phyloP scores from a whole-genome alignment of 2,888 invertebrate species.

The Charanyca ferruginea region DNA sequence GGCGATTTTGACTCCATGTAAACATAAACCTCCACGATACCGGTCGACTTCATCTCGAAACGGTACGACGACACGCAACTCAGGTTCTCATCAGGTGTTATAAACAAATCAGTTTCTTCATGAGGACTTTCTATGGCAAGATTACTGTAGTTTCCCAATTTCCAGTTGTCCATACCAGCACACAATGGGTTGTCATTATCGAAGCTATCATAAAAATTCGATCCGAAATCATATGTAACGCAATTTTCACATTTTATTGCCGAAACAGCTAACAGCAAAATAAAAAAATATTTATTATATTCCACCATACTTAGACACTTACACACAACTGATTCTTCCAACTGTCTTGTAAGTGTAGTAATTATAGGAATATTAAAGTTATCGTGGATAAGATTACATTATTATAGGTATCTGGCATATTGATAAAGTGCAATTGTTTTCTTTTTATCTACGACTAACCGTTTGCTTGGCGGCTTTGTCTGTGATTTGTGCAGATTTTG shows the following conservation, averaged over 20 bases:
- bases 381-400: conserved; percentile 68
- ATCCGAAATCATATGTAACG: conserved; percentile 65
- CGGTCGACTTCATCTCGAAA: conserved; percentile 64
- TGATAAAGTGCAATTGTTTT: conserved; percentile 67
- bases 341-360: conserved; percentile 57
- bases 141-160: conserved; percentile 58
- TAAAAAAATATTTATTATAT: conserved; percentile 43
- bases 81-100: conserved; percentile 58
- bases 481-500: conserved; percentile 1
- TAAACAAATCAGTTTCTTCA: conserved; percentile 59
- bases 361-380: conserved; percentile 61
- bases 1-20: conserved; percentile 57
- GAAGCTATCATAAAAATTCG: conserved; percentile 60
- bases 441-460: conserved; percentile 58
- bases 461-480: conserved; percentile 38
- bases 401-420: conserved; percentile 56
- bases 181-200: conserved; percentile 61
- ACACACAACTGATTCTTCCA: conserved; percentile 53
- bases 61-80: conserved; percentile 71
- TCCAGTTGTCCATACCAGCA: conserved; percentile 60
- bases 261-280: conserved; percentile 53
- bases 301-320: conserved; percentile 57
- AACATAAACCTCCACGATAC: conserved; percentile 66
- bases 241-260: conserved; percentile 64
- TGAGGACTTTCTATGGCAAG: conserved; percentile 60